Conservation (phyloP, 1,140 invertebrate genomes). For the Neocloeon triangulifer region DNA sequence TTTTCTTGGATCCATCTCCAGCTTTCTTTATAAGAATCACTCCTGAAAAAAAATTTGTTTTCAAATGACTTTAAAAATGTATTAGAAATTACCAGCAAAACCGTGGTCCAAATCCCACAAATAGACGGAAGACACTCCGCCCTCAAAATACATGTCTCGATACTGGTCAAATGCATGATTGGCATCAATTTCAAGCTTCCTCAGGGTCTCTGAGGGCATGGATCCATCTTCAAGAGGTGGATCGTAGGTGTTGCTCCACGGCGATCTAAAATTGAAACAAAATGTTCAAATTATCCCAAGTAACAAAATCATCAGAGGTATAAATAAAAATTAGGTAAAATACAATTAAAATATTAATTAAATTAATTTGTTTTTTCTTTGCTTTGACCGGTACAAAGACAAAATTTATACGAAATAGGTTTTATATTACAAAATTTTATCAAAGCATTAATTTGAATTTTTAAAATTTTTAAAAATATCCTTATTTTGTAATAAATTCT, state of each 20-base stretch:
- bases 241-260: constrained; percentile 98
- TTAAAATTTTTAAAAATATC: constrained; percentile 3
- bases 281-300: no score
- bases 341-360: no score
- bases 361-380: constrained; percentile 2
- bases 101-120: constrained; percentile 98
- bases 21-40: constrained; percentile 98
- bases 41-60: constrained; percentile 24
- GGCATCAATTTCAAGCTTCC: constrained; percentile 92
- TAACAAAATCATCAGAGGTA: no score
- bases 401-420: no score
- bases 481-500: constrained; percentile 5
- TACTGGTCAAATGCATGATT: constrained; percentile 98
- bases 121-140: constrained; percentile 97
- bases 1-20: constrained; percentile 90
- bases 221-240: constrained; percentile 95
- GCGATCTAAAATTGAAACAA: no score
- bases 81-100: constrained; percentile 80
- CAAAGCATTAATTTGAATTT: constrained; percentile 1
- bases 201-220: constrained; percentile 87
- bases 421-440: no score
- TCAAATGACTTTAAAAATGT: no score
- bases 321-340: no score
- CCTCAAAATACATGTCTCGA: constrained; percentile 98
- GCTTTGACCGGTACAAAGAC: no score